Conservation (phyloP, 2,113 vertebrate genomes). For the Cyanoramphus novaezelandiae region DNA sequence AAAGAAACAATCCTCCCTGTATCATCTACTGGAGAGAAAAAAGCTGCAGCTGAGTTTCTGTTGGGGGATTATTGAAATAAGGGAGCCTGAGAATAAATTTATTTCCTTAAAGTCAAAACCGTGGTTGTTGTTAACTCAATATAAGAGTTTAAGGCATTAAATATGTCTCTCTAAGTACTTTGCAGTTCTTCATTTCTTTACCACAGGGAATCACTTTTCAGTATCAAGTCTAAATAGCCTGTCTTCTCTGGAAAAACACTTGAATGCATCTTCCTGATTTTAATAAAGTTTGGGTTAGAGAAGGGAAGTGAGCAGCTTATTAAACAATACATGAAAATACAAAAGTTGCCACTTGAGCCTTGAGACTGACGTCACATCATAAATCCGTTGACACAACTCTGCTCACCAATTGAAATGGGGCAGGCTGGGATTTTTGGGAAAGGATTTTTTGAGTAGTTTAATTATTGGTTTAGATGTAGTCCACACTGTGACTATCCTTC, state of each 20-base stretch:
- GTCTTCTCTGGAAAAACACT: constrained; percentile 65
- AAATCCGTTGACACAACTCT: constrained; percentile 49
- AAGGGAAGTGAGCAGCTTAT: constrained; percentile 45
- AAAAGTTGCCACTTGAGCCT: constrained; percentile 22
- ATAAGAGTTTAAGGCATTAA: constrained; percentile 61
- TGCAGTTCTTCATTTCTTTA: constrained; percentile 61
- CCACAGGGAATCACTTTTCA: constrained; percentile 60
- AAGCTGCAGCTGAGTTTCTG: constrained; percentile 18
- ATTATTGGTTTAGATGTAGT: constrained; percentile 63
- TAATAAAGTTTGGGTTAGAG: constrained; percentile 63
- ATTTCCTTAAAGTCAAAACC: constrained; percentile 55
- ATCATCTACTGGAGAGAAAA: constrained; percentile 3
- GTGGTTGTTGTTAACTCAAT: constrained; percentile 65
- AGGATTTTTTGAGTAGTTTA: constrained; percentile 53
- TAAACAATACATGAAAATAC: constrained; percentile 62
- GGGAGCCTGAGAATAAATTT: constrained; percentile 54
- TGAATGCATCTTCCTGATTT: constrained; percentile 48
- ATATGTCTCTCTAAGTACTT: constrained; percentile 64
- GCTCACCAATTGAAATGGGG: not conserved
- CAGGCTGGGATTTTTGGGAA: constrained; percentile 28
- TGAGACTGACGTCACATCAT: constrained; percentile 35
- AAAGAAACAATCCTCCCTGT: not conserved
- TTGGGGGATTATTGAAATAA: constrained; percentile 57
- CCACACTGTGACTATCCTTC: constrained; percentile 20
- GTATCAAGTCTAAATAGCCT: constrained; percentile 31